Base-by-base conservation (phyloP, 2,113 vertebrate genomes). In the Nesoenas mayeri region DNA sequence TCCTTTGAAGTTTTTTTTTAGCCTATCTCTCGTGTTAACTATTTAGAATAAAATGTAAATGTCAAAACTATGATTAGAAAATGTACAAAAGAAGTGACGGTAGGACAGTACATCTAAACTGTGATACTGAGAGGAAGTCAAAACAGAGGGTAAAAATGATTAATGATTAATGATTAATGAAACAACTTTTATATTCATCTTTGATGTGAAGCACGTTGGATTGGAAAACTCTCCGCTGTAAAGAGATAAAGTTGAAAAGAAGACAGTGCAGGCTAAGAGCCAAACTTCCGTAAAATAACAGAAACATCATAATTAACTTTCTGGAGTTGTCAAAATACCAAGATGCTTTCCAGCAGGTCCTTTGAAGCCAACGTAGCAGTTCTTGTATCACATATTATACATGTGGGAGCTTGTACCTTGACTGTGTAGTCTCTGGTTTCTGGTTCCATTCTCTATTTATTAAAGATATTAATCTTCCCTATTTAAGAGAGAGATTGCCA, bases 221-320 rank as follows among this genome's bases (percentile, higher is more conserved):
- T 48, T 90, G 79, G 66, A 88, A 78, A 64, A 60, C 69, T 80
- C 53, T 56, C 17, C 53, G 64, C 89, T 89, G 34, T 85, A 71
- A 96, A 73, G 88, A 91, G 84, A 88, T 26, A 56, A 87, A 73
- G 60, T 73, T 94, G 88, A 93, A 96, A 92, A 62, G 79, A 75
- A 91, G 71, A 51, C 62, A 82, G 83, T 40, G 71, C 71, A 75
- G 72, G 75, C 80, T 84, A 62, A 87, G 92, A 81, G 91, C 94
- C 84, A 91, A n/a, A 79, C 56, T 95, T 90, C 58, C 13, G 24
- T 85, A 71, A 85, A 93, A 73, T 86, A 91, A 83, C 67, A 90
- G 84, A 85, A 85, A 78, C 6, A 36, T 85, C 16, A 26, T 80
- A 80, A 96, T 93, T 90, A 93, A 64, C 79, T 94, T 87, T 54